These are phyloP conservation scores for Rhimphoctona megacephalus DNA, from an alignment of 2,888 invertebrate genomes.

Conservation along the genomic window DNA sequence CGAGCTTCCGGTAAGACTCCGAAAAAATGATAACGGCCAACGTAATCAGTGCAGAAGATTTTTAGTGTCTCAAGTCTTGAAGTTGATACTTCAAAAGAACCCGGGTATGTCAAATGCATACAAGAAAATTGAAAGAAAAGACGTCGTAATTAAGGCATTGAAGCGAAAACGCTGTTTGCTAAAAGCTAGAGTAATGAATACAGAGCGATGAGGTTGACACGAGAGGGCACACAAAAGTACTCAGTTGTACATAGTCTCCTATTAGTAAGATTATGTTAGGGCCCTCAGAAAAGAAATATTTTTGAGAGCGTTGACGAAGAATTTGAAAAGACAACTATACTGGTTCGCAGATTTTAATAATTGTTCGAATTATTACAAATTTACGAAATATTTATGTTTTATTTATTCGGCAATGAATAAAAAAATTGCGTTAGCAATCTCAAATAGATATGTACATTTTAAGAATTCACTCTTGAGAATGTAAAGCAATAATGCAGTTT, in stretches of 20 bases:
- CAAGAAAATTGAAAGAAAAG: conserved; percentile 69
- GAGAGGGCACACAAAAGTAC: conserved; percentile 2
- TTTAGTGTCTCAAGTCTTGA: conserved; percentile 27
- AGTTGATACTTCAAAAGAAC: conserved; percentile 25
- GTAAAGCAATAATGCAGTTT: conserved; percentile 22
- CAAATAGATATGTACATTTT: neutral
- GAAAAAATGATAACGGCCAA: conserved; percentile 46
- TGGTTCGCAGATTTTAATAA: neutral
- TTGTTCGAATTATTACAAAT: neutral
- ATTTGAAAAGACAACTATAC: neutral
- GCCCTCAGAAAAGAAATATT: neutral
- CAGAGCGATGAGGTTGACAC: conserved; percentile 5
- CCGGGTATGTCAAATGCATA: conserved; percentile 49
- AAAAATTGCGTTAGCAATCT: neutral
- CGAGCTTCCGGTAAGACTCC: neutral
- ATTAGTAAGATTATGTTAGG: neutral
- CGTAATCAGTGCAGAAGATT: conserved; percentile 46
- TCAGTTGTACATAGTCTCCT: conserved; percentile 4
- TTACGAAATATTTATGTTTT: neutral
- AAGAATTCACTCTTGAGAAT: conserved; percentile 18
- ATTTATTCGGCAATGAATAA: neutral
- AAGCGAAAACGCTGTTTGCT: conserved; percentile 46
- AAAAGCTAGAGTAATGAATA: conserved; percentile 25
- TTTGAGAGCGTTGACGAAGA: neutral
- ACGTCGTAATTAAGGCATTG: conserved; percentile 69